Base-by-base conservation (phyloP, 2,797 vertebrate species). In the Philypnodon macrostomus region DNA sequence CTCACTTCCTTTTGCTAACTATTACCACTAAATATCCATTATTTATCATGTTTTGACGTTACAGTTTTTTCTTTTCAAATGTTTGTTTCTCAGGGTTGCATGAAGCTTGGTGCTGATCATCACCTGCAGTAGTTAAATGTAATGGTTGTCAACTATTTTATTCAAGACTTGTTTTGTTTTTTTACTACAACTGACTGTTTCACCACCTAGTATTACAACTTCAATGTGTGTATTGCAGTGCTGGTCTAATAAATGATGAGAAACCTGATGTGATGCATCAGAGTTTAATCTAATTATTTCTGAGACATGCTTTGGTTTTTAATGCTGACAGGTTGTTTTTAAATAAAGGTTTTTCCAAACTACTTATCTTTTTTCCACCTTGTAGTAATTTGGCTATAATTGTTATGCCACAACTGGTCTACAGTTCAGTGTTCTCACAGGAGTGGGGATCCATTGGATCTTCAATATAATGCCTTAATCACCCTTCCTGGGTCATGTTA, bases 61-160 rank as follows among this genome's bases (percentile, higher is more conserved):
- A 55, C 42, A 34, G 40, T 54, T 37, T 38, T 30, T 75, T 46
- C 17, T 29, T 26, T 67, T 57, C 11, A 47, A 33, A 30, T 46
- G 37, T 41, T 53, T 44, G 48, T 42, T 71, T 80, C 84, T 86
- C 84, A 83, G 84, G 81, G 81, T 79, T 47, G 59, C 47, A 13
- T 41, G 32, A 74, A 47, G 55, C 66, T 50, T 53, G 26, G 31
- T 72, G 37, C 31, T 14, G 13, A 57, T 18, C n/a, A 13, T 33
- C 26, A 44, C 27, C 16, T 46, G 48, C 32, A 16, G 29, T 29
- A 11, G 33, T 31, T 39, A 45, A 13, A 32, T 0, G 36, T 44
- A 42, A 5, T 7, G 16, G 33, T 18, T 23, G 32, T 61, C 50
- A 51, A 53, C 63, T 44, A 4, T 65, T 65, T 67, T 47, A 35